Conservation (phyloP, 2,797 vertebrate species). For the Sebastes elongatus region DNA sequence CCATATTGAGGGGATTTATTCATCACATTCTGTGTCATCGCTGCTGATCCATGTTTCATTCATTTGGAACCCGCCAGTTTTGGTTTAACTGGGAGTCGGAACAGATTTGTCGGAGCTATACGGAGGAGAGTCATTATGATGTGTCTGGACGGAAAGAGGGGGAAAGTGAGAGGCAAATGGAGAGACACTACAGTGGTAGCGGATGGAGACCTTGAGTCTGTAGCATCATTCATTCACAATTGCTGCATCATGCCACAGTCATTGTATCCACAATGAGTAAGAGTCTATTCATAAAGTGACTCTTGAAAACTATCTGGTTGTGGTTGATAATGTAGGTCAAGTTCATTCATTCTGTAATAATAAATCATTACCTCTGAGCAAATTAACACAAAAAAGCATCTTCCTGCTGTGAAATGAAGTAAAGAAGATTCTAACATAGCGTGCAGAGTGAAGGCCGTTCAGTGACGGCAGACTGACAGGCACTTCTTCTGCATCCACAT, state of each 20-base stretch:
- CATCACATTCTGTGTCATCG: conserved; percentile 60
- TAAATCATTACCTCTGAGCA: neutral
- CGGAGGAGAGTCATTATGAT: conserved; percentile 24
- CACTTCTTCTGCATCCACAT: conserved; percentile 44
- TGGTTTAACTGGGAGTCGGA: conserved; percentile 49
- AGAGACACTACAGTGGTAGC: conserved; percentile 3
- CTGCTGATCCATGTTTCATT: conserved; percentile 55
- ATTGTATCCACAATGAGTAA: conserved; percentile 11
- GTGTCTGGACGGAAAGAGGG: conserved; percentile 16
- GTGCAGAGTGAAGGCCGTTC: conserved; percentile 4
- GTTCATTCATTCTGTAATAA: neutral
- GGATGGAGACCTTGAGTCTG: conserved; percentile 33
- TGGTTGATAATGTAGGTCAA: neutral
- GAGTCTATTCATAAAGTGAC: conserved; percentile 15
- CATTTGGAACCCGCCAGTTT: conserved; percentile 54
- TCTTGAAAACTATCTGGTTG: neutral
- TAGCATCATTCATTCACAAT: conserved; percentile 26
- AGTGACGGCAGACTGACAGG: conserved; percentile 34
- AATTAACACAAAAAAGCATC: neutral
- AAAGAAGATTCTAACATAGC: neutral
- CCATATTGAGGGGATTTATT: conserved; percentile 65
- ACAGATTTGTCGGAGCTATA: conserved; percentile 45
- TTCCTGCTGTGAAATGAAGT: conserved; percentile 4
- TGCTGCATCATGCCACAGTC: conserved; percentile 1
- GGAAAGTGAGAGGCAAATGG: conserved; percentile 14